Conservation (phyloP, 35 echinoderm and acorn worm genomes). For the Lytechinus variegatus region DNA sequence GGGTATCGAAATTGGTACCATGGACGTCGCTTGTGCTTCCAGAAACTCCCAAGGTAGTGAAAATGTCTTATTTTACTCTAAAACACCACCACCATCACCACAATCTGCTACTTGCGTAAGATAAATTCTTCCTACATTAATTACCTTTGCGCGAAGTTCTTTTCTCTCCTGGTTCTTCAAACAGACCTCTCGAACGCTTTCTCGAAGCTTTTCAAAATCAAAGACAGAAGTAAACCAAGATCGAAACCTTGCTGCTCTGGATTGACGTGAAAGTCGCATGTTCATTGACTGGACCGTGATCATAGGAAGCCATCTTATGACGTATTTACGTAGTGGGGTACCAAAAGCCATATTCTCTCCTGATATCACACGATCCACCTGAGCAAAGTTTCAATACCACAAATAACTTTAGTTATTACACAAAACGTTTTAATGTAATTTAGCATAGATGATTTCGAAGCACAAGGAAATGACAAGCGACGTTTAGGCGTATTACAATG, state of each 20-base stretch:
- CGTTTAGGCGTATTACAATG: too few relatives aligned
- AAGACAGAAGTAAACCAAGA: not conserved
- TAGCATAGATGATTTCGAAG: too few relatives aligned
- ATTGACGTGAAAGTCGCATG: not conserved
- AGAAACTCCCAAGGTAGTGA: too few relatives aligned
- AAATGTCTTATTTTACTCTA: too few relatives aligned
- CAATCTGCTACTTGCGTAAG: not conserved
- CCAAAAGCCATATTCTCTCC: not conserved
- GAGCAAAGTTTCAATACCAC: not conserved
- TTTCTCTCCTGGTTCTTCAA: not conserved
- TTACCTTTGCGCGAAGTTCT: not conserved
- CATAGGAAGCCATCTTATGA: not conserved
- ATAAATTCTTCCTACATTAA: not conserved
- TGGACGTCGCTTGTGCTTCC: too few relatives aligned
- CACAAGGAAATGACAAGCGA: too few relatives aligned
- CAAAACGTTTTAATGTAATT: too few relatives aligned
- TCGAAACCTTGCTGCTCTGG: not conserved
- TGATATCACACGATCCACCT: not conserved
- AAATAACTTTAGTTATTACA: not conserved
- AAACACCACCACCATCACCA: not conserved
- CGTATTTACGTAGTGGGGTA: not conserved
- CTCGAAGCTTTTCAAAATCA: not conserved
- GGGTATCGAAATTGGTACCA: too few relatives aligned
- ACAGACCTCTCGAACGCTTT: not conserved
- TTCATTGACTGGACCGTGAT: not conserved